A percentile compares a stretch with the other conserved stretches of the same genome.
Evolutionary conservation across 2,888 invertebrate genomes (phyloP).

Genomic region (Sipha maydis): DNA sequence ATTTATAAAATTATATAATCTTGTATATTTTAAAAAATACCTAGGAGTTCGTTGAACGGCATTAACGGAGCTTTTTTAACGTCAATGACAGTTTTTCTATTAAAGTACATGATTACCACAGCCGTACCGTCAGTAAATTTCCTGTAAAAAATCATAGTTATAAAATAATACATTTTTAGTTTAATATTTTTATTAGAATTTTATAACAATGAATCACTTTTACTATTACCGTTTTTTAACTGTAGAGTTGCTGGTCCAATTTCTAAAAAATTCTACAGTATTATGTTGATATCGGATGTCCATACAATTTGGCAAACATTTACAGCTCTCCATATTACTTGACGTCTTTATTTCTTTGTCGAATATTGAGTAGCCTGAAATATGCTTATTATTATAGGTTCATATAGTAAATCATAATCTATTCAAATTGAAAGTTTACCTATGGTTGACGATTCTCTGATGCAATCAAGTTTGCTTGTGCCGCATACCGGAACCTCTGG

Average conservation of each 20-base stretch:
- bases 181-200: neutral
- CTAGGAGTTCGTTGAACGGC: constrained; percentile 62
- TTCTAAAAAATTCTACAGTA: constrained; percentile 52
- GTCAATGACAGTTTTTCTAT: constrained; percentile 32
- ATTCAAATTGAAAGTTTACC: neutral
- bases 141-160: neutral
- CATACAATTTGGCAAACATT: constrained; percentile 64
- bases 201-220: neutral
- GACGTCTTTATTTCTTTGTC: constrained; percentile 2
- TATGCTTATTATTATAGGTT: neutral
- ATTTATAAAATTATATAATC: neutral
- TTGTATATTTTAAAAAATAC: constrained; percentile 8
- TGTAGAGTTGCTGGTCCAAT: constrained; percentile 50
- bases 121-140: constrained; percentile 3
- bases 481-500: constrained; percentile 22
- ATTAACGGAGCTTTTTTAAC: constrained; percentile 59
- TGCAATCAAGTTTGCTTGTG: neutral
- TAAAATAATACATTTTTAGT: neutral
- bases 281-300: constrained; percentile 61
- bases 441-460: constrained; percentile 17
- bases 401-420: neutral
- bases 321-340: constrained; percentile 50
- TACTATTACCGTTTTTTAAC: constrained; percentile 1
- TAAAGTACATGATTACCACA: constrained; percentile 52
- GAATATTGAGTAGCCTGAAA: constrained; percentile 61